Evolutionary conservation across 1,140 invertebrate genomes (phyloP).

Genomic region (Paralvinella palmiformis): DNA sequence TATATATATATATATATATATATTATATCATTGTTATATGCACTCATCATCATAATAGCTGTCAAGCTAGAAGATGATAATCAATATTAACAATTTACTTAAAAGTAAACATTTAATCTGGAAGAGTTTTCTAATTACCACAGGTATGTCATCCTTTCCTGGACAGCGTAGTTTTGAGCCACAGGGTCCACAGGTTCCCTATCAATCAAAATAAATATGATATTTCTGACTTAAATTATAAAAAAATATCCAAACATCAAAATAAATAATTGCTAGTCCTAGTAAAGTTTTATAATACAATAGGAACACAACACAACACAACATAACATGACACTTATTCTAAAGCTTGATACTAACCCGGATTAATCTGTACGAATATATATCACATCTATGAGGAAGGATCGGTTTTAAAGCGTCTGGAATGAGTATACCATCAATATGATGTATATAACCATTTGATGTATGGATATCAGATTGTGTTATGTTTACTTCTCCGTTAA

Average conservation of each 20-base stretch:
- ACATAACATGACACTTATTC: neutral
- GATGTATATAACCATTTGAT: conserved; percentile 32
- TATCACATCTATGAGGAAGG: conserved; percentile 32
- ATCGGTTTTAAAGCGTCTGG: conserved; percentile 25
- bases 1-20: conserved; percentile 9
- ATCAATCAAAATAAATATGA: conserved; percentile 2
- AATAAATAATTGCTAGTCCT: no score
- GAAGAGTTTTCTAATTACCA: conserved; percentile 19
- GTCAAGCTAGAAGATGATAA: no score
- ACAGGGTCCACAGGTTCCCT: conserved; percentile 24
- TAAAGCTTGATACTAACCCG: no score
- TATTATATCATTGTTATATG: no score
- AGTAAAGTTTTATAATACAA: no score
- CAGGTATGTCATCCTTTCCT: conserved; percentile 14
- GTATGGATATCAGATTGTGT: conserved; percentile 35
- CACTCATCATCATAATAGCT: no score
- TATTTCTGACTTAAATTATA: no score
- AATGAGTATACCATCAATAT: conserved; percentile 30
- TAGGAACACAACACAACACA: no score
- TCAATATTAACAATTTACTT: no score
- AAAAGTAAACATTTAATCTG: neutral
- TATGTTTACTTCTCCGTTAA: conserved; percentile 28
- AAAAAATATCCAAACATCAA: no score
- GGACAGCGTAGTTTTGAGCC: conserved; percentile 17
- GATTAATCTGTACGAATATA: conserved; percentile 16